Conservation (phyloP, 2,888 invertebrate genomes). For the Oscheius sp. region DNA sequence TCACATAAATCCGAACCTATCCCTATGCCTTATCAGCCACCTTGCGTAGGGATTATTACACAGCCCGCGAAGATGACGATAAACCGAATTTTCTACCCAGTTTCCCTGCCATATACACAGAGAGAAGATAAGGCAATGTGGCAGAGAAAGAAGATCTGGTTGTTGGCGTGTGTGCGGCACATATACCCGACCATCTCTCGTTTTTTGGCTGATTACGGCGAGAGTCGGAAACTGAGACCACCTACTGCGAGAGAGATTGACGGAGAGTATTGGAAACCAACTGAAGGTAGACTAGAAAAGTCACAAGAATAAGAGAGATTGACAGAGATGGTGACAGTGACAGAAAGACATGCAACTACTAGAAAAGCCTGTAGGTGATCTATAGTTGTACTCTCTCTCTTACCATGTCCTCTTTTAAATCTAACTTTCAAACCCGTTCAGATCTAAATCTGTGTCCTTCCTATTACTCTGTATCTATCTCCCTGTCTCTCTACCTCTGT, state of each 20-base stretch:
- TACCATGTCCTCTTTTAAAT: too few species aligned
- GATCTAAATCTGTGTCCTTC: too few species aligned
- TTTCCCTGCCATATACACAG: neutral
- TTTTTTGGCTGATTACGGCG: conserved; percentile 2
- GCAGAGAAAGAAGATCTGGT: conserved; percentile 12
- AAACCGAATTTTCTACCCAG: conserved; percentile 8
- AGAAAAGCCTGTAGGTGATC: too few species aligned
- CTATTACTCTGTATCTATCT: too few species aligned
- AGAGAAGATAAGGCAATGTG: conserved; percentile 28
- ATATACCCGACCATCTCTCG: conserved; percentile 3
- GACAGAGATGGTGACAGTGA: too few species aligned
- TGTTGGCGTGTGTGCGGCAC: neutral
- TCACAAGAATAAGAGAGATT: too few species aligned
- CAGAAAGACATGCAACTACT: too few species aligned
- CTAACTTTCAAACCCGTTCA: too few species aligned
- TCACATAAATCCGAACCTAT: neutral
- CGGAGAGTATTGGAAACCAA: neutral
- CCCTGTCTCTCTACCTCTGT: too few species aligned
- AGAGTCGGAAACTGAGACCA: conserved; percentile 24
- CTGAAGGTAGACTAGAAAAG: too few species aligned
- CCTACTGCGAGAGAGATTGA: conserved; percentile 10
- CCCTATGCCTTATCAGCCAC: neutral
- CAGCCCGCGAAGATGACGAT: neutral
- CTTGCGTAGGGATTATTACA: neutral
- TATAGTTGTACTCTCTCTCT: too few species aligned